Percentiles rank a stretch among this genome's conserved stretches.
phyloP scores from a whole-genome alignment of 2,888 invertebrate genomes.

The Flexamia atlantica region DNA sequence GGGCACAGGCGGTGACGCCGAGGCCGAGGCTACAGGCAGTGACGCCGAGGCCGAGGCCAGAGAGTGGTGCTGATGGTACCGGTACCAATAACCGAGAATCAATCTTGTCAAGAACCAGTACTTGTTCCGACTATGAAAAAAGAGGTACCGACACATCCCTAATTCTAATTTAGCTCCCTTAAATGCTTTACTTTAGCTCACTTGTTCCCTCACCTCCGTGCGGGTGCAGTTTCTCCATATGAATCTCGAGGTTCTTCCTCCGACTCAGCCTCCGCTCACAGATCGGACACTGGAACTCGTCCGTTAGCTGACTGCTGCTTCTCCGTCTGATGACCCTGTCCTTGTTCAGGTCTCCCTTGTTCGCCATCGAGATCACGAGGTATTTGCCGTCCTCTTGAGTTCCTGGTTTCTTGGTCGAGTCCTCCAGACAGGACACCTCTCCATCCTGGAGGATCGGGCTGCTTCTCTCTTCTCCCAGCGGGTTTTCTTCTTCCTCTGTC shows the following conservation, averaged over 20 bases:
- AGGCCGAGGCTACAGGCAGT: too few species aligned
- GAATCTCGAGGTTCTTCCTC: slow-evolving; percentile 35
- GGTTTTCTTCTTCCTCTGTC: not conserved
- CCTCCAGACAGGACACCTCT: slow-evolving; percentile 8
- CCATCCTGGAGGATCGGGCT: not conserved
- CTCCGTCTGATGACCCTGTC: slow-evolving; percentile 3
- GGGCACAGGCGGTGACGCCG: too few species aligned
- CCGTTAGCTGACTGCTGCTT: slow-evolving; percentile 17
- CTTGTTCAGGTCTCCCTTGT: not conserved
- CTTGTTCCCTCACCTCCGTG: not conserved
- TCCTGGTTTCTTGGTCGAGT: not conserved
- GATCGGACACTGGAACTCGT: slow-evolving; percentile 15
- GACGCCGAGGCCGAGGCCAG: too few species aligned
- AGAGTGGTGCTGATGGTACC: too few species aligned
- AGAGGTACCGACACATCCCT: too few species aligned
- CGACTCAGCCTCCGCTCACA: slow-evolving; percentile 32
- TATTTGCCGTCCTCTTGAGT: not conserved
- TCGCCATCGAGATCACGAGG: not conserved
- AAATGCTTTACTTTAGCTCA: not conserved
- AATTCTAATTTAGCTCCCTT: too few species aligned
- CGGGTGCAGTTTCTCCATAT: slow-evolving; percentile 40
- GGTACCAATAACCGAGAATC: too few species aligned
- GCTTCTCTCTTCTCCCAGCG: not conserved
- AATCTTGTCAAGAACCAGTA: too few species aligned
- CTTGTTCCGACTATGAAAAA: too few species aligned